Conservation (phyloP, 1,140 invertebrate genomes). For the Listronotus oregonensis region DNA sequence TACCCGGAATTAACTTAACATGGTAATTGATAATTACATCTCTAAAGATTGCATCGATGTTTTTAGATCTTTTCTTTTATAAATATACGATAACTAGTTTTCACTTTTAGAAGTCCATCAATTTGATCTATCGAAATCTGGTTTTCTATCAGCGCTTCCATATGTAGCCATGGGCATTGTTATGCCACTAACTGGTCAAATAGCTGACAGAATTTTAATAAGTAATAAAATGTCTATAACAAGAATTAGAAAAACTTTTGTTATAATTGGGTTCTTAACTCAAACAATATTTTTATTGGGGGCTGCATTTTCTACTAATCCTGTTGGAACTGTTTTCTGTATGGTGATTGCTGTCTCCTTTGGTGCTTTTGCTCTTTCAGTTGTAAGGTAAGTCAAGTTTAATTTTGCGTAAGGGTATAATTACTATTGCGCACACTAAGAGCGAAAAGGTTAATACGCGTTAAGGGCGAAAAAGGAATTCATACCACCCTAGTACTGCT, state of each 20-base stretch:
- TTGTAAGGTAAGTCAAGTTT: slow-evolving; percentile 74
- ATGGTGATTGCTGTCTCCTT: slow-evolving; percentile 84
- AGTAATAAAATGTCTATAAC: slow-evolving; percentile 71
- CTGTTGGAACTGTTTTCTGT: slow-evolving; percentile 71
- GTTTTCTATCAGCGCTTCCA: slow-evolving; percentile 80
- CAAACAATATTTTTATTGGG: slow-evolving; percentile 86
- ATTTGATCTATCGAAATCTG: slow-evolving; percentile 75
- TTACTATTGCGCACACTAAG: too few species aligned
- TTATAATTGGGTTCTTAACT: slow-evolving; percentile 76
- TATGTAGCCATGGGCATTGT: slow-evolving; percentile 85
- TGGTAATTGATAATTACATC: too few species aligned
- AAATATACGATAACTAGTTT: too few species aligned
- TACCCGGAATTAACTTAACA: too few species aligned
- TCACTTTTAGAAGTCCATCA: slow-evolving; percentile 69
- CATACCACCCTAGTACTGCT: too few species aligned
- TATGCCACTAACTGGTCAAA: slow-evolving; percentile 75
- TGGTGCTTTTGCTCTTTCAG: slow-evolving; percentile 87
- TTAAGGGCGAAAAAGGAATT: too few species aligned
- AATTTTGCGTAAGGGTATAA: too few species aligned
- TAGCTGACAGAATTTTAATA: slow-evolving; percentile 78
- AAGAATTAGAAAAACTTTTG: slow-evolving; percentile 74
- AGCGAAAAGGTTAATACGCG: too few species aligned
- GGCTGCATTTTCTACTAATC: slow-evolving; percentile 70
- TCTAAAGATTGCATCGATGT: too few species aligned
- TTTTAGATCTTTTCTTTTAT: too few species aligned